Percentiles rank a stretch among this genome's conserved stretches.
Conservation (phyloP, 2,113 vertebrate species). For the Microcebus ravelobensis region DNA sequence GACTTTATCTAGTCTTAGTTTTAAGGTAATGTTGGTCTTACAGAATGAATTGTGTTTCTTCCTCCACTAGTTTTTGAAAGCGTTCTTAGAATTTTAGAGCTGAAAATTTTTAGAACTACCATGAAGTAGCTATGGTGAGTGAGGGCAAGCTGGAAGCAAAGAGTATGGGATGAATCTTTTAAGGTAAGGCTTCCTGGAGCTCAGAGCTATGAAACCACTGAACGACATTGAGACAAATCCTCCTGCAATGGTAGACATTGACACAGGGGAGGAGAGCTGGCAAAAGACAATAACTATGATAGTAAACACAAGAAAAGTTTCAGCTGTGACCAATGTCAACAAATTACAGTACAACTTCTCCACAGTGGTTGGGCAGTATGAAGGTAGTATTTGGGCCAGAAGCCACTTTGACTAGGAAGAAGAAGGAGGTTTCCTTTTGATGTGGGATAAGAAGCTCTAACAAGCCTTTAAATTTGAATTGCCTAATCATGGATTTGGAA, state of each 20-base stretch:
- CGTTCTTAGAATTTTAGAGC: background rate
- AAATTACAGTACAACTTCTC: background rate
- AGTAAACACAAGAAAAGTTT: background rate
- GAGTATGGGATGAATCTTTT: background rate
- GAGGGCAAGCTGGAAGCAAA: background rate
- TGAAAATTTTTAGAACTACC: background rate
- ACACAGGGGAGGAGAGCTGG: too few species aligned
- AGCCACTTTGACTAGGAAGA: background rate
- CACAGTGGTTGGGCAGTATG: background rate
- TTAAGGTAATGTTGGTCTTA: background rate
- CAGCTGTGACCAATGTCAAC: background rate
- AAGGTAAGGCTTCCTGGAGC: background rate
- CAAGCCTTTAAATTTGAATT: background rate
- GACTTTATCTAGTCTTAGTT: background rate
- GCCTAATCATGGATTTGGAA: background rate
- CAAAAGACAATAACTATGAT: background rate
- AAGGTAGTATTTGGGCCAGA: background rate
- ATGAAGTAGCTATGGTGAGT: background rate
- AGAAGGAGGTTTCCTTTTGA: background rate
- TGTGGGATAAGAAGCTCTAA: background rate
- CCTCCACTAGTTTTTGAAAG: background rate
- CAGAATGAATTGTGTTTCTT: background rate
- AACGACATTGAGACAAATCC: background rate
- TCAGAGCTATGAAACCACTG: background rate
- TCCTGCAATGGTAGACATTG: background rate